Conservation (phyloP, 2,888 invertebrate genomes). For the Agapostemon virescens region DNA sequence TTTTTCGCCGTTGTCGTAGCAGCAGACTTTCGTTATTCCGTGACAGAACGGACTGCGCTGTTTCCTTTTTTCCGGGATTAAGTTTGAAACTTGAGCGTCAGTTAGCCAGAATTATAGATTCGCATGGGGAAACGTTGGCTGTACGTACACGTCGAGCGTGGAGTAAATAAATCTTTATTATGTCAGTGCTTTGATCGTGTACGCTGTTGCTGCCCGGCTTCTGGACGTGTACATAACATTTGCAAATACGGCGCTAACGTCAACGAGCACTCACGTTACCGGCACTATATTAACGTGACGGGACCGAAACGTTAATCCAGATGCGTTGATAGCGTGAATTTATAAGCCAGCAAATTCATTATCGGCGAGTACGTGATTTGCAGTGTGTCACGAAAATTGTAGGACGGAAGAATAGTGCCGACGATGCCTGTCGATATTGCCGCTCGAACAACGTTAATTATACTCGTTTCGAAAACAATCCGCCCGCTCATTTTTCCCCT, state of each 20-base stretch:
- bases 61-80: not conserved
- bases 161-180: conserved; percentile 57
- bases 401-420: conserved; percentile 23
- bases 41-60: not conserved
- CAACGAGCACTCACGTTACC: conserved; percentile 39
- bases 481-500: not conserved
- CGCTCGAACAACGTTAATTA: not conserved
- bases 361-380: conserved; percentile 32
- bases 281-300: conserved; percentile 46
- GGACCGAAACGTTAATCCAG: conserved; percentile 51
- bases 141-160: not conserved
- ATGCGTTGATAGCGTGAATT: conserved; percentile 51
- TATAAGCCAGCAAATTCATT: conserved; percentile 55
- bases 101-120: conserved; percentile 18
- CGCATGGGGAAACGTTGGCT: not conserved
- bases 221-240: conserved; percentile 55
- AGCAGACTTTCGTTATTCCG: not conserved
- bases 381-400: conserved; percentile 34
- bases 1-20: not conserved
- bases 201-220: conserved; percentile 31
- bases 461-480: not conserved
- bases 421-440: conserved; percentile 23
- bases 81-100: not conserved
- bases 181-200: conserved; percentile 38
- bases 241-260: conserved; percentile 51